Evolutionary conservation across 2,797 vertebrate genomes (phyloP).

Genomic region (Pempheris klunzingeri): DNA sequence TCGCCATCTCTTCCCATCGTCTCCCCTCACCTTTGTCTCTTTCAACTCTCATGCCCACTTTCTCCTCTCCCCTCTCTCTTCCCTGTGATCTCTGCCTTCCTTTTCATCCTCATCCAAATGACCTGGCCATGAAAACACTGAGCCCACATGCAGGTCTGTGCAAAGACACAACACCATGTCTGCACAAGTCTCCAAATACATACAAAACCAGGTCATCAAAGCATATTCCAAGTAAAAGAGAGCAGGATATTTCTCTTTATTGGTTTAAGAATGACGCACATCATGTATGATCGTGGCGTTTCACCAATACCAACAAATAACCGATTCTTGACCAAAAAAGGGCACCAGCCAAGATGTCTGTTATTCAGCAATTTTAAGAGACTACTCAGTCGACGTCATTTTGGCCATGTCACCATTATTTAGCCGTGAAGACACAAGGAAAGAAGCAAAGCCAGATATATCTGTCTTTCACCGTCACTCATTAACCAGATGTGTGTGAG

Average conservation of each 20-base stretch:
- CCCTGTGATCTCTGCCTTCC: conserved; percentile 42
- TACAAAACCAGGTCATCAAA: background rate
- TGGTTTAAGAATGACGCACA: background rate
- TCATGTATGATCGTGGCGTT: background rate
- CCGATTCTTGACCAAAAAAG: background rate
- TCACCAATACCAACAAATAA: background rate
- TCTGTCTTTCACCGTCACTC: conserved; percentile 1
- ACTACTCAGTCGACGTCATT: conserved; percentile 6
- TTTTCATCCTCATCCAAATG: conserved; percentile 65
- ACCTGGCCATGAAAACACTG: conserved; percentile 58
- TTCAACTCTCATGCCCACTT: conserved; percentile 25
- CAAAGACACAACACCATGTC: conserved; percentile 2
- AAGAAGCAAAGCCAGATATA: background rate
- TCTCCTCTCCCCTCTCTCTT: conserved; percentile 35
- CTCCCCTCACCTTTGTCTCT: conserved; percentile 22
- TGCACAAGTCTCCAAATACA: background rate
- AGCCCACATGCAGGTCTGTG: background rate
- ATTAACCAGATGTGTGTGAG: background rate
- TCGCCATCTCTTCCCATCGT: background rate
- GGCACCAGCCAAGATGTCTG: background rate
- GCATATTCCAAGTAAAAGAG: background rate
- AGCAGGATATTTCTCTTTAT: conserved; percentile 11
- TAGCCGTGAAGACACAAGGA: background rate
- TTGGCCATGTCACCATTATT: conserved; percentile 19
- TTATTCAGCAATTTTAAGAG: background rate